These are phyloP conservation scores for Thalpophila matura DNA, from an alignment of 2,888 invertebrate species.

Conservation along the genomic window DNA sequence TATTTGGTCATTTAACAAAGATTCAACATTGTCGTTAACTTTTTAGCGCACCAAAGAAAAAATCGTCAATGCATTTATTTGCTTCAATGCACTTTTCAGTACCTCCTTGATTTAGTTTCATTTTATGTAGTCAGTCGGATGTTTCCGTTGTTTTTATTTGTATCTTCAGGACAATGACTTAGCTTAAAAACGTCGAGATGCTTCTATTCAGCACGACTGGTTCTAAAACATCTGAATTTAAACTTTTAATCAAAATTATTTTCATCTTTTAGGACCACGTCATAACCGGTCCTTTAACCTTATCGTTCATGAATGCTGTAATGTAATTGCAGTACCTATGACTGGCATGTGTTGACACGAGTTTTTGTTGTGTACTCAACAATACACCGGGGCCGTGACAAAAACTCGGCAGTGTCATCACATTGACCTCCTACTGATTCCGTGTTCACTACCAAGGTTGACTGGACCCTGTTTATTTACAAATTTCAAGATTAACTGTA, in stretches of 20 bases:
- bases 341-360: slow-evolving; percentile 50
- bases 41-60: not conserved
- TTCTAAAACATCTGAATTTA: slow-evolving; percentile 19
- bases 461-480: slow-evolving; percentile 37
- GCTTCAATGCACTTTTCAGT: slow-evolving; percentile 27
- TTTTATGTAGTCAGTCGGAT: slow-evolving; percentile 5
- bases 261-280: slow-evolving; percentile 9
- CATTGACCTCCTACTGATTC: slow-evolving; percentile 77
- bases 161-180: slow-evolving; percentile 42
- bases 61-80: slow-evolving; percentile 4
- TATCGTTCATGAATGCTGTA: slow-evolving; percentile 2
- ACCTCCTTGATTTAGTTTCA: slow-evolving; percentile 19
- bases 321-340: slow-evolving; percentile 41
- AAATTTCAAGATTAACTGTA: slow-evolving; percentile 30
- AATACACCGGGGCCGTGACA: slow-evolving; percentile 63
- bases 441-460: slow-evolving; percentile 78
- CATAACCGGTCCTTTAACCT: not conserved
- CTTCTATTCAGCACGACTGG: slow-evolving; percentile 1
- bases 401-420: slow-evolving; percentile 78
- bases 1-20: not conserved
- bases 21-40: slow-evolving; percentile 12
- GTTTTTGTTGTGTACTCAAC: slow-evolving; percentile 63
- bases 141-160: slow-evolving; percentile 1
- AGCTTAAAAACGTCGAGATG: not conserved
- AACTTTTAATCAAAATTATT: not conserved